Evolutionary conservation across 2,113 vertebrate genomes (phyloP).

Genomic region (Microcebus jonahi): DNA sequence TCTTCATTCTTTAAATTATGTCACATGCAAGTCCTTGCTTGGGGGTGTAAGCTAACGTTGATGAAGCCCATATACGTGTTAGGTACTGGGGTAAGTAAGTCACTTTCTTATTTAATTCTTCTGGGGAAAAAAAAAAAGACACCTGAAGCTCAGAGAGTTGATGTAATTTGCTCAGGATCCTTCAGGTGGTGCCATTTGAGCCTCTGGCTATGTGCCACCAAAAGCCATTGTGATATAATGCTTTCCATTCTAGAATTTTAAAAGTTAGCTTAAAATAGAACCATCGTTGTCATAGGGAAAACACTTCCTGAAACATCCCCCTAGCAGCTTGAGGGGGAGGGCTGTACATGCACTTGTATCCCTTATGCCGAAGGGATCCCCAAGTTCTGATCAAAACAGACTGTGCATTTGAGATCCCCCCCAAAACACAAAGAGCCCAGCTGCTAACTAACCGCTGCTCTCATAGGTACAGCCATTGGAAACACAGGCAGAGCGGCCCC

Average conservation of each 20-base stretch:
- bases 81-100: not conserved
- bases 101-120: not conserved
- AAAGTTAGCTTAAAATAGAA: not conserved
- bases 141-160: not conserved
- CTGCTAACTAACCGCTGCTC: too few species aligned
- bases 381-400: not conserved
- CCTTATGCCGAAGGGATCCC: too few species aligned
- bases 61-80: not conserved
- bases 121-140: not conserved
- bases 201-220: too few species aligned
- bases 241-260: not conserved
- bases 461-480: fast-evolving
- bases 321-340: not conserved
- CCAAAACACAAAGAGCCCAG: fast-evolving
- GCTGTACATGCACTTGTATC: not conserved
- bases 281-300: not conserved
- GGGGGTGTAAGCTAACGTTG: not conserved
- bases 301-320: not conserved
- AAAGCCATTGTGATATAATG: not conserved
- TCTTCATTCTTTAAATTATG: not conserved
- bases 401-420: too few species aligned
- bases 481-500: fast-evolving
- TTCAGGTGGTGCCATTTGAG: not conserved
- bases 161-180: not conserved
- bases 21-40: not conserved